These are phyloP conservation scores for Leptopilina drosophilae DNA, from an alignment of 2,888 invertebrate genomes.

Conservation along the genomic window DNA sequence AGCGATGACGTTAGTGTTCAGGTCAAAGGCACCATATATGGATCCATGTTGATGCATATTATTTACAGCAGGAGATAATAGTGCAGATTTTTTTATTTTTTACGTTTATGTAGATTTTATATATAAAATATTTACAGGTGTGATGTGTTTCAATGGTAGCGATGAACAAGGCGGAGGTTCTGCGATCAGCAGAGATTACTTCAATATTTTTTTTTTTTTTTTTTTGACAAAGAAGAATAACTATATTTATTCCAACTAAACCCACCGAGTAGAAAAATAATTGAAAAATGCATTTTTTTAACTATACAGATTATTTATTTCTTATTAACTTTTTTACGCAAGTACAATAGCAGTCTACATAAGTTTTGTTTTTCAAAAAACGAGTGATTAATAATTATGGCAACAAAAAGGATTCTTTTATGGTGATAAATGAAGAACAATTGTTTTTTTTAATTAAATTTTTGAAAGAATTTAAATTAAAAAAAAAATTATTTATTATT, in stretches of 20 bases:
- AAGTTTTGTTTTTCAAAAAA: background rate
- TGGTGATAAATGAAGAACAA: background rate
- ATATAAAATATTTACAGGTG: constrained; percentile 67
- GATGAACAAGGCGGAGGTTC: constrained; percentile 68
- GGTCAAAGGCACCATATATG: constrained; percentile 73
- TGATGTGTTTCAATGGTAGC: constrained; percentile 73
- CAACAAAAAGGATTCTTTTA: too few species aligned
- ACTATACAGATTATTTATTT: constrained; percentile 31
- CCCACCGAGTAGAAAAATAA: background rate
- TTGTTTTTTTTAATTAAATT: too few species aligned
- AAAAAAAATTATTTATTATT: too few species aligned
- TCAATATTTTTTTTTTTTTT: background rate
- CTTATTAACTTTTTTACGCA: background rate
- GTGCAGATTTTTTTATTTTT: constrained; percentile 59
- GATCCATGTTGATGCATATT: constrained; percentile 75
- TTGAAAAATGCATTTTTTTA: constrained; percentile 32
- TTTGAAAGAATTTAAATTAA: too few species aligned
- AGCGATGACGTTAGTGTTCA: constrained; percentile 76
- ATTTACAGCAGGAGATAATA: constrained; percentile 76
- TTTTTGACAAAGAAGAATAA: background rate
- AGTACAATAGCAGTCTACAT: constrained; percentile 31
- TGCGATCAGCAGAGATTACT: constrained; percentile 42
- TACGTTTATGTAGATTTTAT: constrained; percentile 56
- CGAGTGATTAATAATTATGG: background rate
- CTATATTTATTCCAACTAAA: background rate